phyloP scores from a whole-genome alignment of 2,888 invertebrate species.

The Prenolepis imparis region DNA sequence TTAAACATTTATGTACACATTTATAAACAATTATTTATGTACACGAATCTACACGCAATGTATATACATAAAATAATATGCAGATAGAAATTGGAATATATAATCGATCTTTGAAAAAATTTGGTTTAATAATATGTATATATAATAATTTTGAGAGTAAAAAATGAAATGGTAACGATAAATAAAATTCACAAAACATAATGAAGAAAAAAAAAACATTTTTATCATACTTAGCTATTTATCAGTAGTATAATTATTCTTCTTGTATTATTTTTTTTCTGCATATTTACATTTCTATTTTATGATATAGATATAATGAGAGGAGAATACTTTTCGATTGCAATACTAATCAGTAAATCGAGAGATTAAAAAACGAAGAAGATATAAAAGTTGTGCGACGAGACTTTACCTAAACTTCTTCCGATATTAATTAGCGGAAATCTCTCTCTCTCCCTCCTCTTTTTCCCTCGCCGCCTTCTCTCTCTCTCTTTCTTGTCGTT shows the following conservation, averaged over 20 bases:
- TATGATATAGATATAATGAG: not conserved
- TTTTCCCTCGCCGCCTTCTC: not conserved
- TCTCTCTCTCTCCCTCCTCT: not conserved
- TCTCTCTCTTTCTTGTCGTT: slow-evolving; percentile 11
- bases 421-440: slow-evolving; percentile 59
- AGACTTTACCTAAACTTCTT: slow-evolving; percentile 32
- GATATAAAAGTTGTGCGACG: slow-evolving; percentile 59
- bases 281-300: not conserved
- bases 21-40: not conserved
- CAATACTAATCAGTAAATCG: not conserved
- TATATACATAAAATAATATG: not conserved
- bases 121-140: not conserved
- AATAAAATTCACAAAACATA: not conserved
- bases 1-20: not conserved
- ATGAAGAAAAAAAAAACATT: not conserved
- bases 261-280: slow-evolving; percentile 15
- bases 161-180: not conserved
- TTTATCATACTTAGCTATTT: not conserved
- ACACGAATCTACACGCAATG: not conserved
- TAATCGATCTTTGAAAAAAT: not conserved
- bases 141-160: slow-evolving; percentile 5
- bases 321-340: not conserved
- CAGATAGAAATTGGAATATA: not conserved
- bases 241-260: not conserved
- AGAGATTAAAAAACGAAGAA: slow-evolving; percentile 38